Evolutionary conservation across 2,113 vertebrate genomes (phyloP).

Genomic region (Burhinus bistriatus): DNA sequence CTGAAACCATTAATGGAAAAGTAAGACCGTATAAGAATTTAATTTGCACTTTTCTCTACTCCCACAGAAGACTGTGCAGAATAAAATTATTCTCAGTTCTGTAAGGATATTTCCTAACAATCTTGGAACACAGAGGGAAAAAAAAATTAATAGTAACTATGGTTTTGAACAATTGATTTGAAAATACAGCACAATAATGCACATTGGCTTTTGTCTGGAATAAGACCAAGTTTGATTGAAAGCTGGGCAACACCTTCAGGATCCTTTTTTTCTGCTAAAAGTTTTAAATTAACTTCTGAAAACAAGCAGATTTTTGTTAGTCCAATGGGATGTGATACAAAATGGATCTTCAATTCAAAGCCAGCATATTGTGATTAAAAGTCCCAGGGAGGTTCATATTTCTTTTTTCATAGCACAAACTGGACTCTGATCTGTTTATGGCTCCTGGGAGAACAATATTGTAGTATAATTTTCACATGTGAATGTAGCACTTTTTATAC

Average conservation of each 20-base stretch:
- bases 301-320: constrained; percentile 53
- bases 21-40: background rate
- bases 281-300: constrained; percentile 60
- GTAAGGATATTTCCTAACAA: background rate
- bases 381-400: constrained; percentile 57
- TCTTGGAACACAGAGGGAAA: background rate
- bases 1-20: background rate
- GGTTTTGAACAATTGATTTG: background rate
- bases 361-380: constrained; percentile 65
- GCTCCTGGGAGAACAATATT: constrained; percentile 61
- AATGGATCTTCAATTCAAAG: constrained; percentile 69
- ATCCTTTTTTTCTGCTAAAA: constrained; percentile 33
- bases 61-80: background rate
- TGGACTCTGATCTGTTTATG: constrained; percentile 65
- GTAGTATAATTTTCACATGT: constrained; percentile 54
- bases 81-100: background rate
- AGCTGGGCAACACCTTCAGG: constrained; percentile 16
- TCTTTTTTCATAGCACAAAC: constrained; percentile 65
- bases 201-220: background rate
- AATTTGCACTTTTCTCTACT: background rate
- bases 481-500: constrained; percentile 51
- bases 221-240: constrained; percentile 18
- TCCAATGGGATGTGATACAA: constrained; percentile 39
- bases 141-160: background rate
- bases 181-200: background rate